A percentile compares a stretch with the other conserved stretches of the same genome.
Evolutionary conservation across 37 sponge, comb jelly and placozoan genomes (phyloP).

Genomic region (Aphrocallistes beatrix): DNA sequence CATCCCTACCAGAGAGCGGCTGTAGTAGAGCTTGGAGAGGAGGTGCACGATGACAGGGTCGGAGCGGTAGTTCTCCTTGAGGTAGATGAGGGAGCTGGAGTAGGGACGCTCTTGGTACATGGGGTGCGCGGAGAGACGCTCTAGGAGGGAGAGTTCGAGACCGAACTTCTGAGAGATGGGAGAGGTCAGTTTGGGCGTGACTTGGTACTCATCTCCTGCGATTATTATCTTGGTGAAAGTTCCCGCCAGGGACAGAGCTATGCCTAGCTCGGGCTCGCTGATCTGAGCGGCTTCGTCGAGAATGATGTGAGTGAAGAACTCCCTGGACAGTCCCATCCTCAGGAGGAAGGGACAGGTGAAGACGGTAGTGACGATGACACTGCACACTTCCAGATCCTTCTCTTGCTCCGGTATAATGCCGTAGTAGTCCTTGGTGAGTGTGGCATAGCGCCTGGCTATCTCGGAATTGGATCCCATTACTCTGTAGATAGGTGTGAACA

Average conservation of each 20-base stretch:
- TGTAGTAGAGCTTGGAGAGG: neutral
- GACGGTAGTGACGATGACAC: neutral
- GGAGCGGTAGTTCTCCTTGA: neutral
- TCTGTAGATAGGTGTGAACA: neutral
- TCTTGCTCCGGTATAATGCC: neutral
- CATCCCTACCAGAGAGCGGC: neutral
- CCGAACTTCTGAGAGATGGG: neutral
- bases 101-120: neutral
- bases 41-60: neutral
- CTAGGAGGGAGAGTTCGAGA: neutral
- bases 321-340: neutral
- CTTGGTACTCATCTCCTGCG: constrained; percentile 57
- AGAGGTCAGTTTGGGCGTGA: constrained; percentile 17
- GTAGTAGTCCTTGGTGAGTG: neutral
- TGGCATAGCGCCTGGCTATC: neutral
- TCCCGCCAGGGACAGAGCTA: constrained; percentile 42
- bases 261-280: constrained; percentile 48
- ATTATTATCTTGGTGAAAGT: constrained; percentile 46
- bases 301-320: constrained; percentile 60
- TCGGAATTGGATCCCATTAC: neutral
- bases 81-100: neutral
- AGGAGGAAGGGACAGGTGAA: neutral
- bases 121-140: neutral
- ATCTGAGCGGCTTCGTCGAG: constrained; percentile 66
- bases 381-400: neutral